Percentiles rank a stretch among this genome's conserved stretches.
Conservation (phyloP, 2,888 invertebrate genomes). For the Octonoba sinensis region DNA sequence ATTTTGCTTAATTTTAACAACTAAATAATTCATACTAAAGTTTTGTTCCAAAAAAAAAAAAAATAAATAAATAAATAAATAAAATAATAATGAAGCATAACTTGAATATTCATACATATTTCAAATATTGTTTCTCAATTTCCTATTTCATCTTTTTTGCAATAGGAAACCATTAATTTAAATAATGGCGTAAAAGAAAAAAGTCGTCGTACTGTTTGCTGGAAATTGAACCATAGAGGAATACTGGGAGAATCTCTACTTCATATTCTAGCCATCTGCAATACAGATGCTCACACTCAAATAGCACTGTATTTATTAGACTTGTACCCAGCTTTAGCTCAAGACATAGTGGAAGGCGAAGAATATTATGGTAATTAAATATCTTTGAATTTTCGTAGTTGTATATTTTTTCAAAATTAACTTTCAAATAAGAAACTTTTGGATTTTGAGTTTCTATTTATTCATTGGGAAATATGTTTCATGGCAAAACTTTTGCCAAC, state of each 20-base stretch:
- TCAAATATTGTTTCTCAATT: not conserved
- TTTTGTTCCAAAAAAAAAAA: no score
- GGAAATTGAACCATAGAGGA: constrained; percentile 97
- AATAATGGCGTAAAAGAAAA: constrained; percentile 68
- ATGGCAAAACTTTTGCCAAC: no score
- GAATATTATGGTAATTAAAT: constrained; percentile 85
- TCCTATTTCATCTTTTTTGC: not conserved
- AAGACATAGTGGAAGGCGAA: constrained; percentile 97
- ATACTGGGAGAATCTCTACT: constrained; percentile 94
- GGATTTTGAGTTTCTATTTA: not conserved
- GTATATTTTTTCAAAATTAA: not conserved
- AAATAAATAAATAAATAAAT: no score
- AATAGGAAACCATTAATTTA: constrained; percentile 57
- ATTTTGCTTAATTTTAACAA: no score
- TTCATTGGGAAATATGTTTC: no score
- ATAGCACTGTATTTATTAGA: constrained; percentile 90
- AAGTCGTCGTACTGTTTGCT: constrained; percentile 80
- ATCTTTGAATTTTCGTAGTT: not conserved
- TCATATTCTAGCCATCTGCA: constrained; percentile 94
- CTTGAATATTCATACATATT: no score
- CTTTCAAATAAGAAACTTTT: not conserved
- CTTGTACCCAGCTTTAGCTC: constrained; percentile 88
- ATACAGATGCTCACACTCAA: constrained; percentile 84
- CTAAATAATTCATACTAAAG: no score
- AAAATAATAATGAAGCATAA: no score